A percentile compares a stretch with the other conserved stretches of the same genome.
Evolutionary conservation across 2,113 vertebrate species (phyloP).

Genomic region (Toxotes chatareus): DNA sequence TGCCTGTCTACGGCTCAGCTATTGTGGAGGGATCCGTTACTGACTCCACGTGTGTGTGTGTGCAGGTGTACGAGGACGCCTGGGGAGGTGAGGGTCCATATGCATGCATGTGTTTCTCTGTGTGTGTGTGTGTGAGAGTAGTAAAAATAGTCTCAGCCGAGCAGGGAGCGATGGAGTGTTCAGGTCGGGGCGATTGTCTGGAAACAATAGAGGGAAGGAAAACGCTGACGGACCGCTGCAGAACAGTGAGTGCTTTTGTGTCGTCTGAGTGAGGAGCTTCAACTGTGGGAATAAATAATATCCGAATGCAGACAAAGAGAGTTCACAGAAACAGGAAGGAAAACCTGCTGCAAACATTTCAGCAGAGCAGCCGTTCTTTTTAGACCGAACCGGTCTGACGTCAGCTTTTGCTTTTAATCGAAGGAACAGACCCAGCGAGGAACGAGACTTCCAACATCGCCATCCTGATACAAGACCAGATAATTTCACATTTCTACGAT

Average conservation of each 20-base stretch:
- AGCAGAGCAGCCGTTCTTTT: not conserved
- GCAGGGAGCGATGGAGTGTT: not conserved
- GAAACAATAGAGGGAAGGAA: constrained; percentile 73
- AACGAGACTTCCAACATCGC: not conserved
- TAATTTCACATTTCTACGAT: too few species aligned
- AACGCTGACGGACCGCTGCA: constrained; percentile 15
- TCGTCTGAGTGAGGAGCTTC: constrained; percentile 26
- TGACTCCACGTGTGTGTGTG: constrained; percentile 2
- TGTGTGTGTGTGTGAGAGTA: constrained; percentile 7
- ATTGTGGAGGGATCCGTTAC: constrained; percentile 24
- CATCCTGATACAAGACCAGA: too few species aligned
- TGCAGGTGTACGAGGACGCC: constrained; percentile 21
- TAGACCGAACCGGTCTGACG: too few species aligned
- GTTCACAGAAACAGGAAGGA: constrained; percentile 37
- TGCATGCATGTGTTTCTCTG: constrained; percentile 19
- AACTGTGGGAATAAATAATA: constrained; percentile 24
- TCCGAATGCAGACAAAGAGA: constrained; percentile 27
- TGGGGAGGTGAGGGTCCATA: constrained; percentile 15
- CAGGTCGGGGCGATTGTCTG: constrained; percentile 60
- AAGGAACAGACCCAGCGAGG: not conserved
- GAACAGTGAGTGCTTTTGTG: not conserved
- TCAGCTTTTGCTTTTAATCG: not conserved
- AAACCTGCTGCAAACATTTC: not conserved
- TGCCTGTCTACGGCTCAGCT: constrained; percentile 44
- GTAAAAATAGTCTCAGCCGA: constrained; percentile 59